Evolutionary conservation across 2,113 vertebrate species (phyloP).

Genomic region (Brienomyrus brachyistius): DNA sequence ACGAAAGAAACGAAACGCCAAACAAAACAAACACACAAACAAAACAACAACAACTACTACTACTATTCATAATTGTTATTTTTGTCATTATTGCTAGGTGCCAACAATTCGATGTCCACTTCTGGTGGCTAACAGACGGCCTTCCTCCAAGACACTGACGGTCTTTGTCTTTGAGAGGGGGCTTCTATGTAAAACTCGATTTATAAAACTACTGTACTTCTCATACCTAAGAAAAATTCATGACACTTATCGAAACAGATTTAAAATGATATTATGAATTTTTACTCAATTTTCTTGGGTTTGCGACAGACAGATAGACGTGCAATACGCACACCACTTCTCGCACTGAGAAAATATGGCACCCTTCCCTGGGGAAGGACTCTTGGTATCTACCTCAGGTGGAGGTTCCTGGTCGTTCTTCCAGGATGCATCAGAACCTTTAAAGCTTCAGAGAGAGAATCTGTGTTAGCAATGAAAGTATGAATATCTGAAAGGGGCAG

Average conservation of each 20-base stretch:
- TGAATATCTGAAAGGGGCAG: not conserved
- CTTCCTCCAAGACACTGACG: not conserved
- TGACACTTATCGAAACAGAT: not conserved
- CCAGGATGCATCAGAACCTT: conserved; percentile 94
- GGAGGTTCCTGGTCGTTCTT: conserved; percentile 95
- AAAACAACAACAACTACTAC: not conserved
- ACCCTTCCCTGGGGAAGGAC: not conserved
- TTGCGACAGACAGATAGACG: not conserved
- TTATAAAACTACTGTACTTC: not conserved
- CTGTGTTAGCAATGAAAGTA: not conserved
- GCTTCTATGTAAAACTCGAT: not conserved
- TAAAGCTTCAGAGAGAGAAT: conserved; percentile 54
- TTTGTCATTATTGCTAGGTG: too few relatives aligned
- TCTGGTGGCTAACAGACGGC: not conserved
- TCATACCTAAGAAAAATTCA: not conserved
- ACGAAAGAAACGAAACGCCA: not conserved
- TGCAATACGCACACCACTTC: not conserved
- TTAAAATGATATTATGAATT: not conserved
- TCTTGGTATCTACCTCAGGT: conserved; percentile 59
- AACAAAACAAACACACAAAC: not conserved
- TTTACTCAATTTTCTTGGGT: not conserved
- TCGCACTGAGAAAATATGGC: not conserved
- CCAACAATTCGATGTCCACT: too few relatives aligned
- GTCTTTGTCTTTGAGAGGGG: too few relatives aligned
- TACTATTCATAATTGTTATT: not conserved